phyloP scores from a whole-genome alignment of 2,113 vertebrate species.

The Eulemur macaco region DNA sequence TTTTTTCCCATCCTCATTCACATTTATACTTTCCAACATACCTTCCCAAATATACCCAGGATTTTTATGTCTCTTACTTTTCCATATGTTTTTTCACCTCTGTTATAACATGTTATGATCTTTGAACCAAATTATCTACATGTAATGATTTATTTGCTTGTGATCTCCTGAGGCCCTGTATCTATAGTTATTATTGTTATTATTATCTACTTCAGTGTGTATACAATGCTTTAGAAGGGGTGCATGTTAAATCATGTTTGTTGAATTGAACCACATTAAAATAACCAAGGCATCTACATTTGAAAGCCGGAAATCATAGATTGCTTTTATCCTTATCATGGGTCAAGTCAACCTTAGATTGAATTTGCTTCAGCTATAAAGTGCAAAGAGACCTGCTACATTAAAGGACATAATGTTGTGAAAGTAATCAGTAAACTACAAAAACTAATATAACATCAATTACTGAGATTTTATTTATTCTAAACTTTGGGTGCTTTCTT shows the following conservation, averaged over 20 bases:
- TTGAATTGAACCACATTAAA: neutral
- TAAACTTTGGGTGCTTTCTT: neutral
- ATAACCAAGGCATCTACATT: neutral
- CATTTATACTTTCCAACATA: neutral
- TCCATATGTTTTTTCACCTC: neutral
- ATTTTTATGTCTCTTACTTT: neutral
- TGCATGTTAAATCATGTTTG: neutral
- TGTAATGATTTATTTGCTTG: neutral
- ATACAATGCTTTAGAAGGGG: neutral
- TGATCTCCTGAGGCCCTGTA: neutral
- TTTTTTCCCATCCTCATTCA: neutral
- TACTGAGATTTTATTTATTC: neutral
- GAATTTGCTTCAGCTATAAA: neutral
- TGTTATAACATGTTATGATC: neutral
- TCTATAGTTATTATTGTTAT: neutral
- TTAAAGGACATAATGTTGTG: neutral
- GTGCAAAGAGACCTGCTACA: neutral
- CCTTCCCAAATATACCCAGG: neutral
- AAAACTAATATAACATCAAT: neutral
- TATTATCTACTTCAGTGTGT: neutral
- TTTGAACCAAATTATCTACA: neutral
- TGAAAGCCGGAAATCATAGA: neutral
- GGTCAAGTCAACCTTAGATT: neutral
- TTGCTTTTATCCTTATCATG: neutral
- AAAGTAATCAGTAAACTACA: neutral